Conservation (phyloP, 2,113 vertebrate genomes). For the Anas platyrhynchos region DNA sequence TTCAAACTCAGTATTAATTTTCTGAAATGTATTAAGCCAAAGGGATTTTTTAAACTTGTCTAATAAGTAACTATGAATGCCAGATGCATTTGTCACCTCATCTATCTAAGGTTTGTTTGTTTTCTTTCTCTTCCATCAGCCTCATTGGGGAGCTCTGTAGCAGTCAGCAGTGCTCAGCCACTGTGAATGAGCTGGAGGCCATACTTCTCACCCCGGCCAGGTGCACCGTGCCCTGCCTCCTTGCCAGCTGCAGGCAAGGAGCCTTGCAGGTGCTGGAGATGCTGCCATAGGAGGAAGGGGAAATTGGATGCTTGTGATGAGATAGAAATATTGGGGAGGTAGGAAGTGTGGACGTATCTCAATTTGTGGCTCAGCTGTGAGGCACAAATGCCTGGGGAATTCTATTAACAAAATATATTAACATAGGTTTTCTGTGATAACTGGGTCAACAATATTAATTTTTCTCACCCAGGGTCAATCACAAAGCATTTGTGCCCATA, state of each 20-base stretch:
- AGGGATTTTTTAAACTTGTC: not conserved
- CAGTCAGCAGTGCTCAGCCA: not conserved
- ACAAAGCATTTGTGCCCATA: not conserved
- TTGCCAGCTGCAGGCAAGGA: fast-evolving
- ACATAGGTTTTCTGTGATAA: not conserved
- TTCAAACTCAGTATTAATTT: not conserved
- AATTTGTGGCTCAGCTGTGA: not conserved
- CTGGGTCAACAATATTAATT: not conserved
- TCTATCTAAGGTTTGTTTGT: not conserved
- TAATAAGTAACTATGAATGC: not conserved
- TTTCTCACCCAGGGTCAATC: not conserved
- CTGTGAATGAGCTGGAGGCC: not conserved
- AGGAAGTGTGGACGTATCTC: not conserved
- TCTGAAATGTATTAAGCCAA: not conserved
- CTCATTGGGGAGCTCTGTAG: not conserved
- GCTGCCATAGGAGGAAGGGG: not conserved
- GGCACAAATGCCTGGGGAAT: not conserved
- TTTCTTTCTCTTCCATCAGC: not conserved
- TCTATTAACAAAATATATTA: not conserved
- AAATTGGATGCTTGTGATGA: fast-evolving
- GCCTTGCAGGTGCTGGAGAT: not conserved
- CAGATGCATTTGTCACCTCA: not conserved
- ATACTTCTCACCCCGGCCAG: not conserved
- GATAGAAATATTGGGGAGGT: not conserved
- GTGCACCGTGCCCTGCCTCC: not conserved